Conservation (phyloP, 1,140 invertebrate genomes). For the Caerostris extrusa region DNA sequence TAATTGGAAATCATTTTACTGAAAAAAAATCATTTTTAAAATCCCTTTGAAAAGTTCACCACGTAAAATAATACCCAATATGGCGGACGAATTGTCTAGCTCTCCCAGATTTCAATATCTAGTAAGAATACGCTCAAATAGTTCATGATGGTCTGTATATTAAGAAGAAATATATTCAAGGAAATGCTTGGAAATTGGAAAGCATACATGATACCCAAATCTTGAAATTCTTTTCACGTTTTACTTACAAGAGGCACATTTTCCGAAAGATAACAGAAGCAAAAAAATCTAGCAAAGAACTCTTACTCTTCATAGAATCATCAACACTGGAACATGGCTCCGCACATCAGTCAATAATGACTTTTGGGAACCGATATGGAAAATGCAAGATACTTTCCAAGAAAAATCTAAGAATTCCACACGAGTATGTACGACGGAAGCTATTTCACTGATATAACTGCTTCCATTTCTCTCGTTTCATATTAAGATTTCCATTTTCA, state of each 20-base stretch:
- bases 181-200: neutral
- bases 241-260: neutral
- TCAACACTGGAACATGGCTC: neutral
- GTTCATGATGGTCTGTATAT: neutral
- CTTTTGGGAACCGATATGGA: neutral
- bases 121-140: neutral
- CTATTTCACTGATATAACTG: neutral
- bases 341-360: neutral
- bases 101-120: neutral
- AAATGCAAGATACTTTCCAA: neutral
- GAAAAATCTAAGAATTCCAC: neutral
- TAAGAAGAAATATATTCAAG: constrained; percentile 7
- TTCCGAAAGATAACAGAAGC: neutral
- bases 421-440: neutral
- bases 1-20: neutral
- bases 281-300: neutral
- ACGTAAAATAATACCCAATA: neutral
- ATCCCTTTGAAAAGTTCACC: too few species aligned
- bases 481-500: constrained; percentile 9
- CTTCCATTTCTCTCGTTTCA: neutral
- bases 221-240: neutral
- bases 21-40: neutral
- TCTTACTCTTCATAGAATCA: too few species aligned
- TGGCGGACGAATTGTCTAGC: neutral
- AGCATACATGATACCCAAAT: neutral